A percentile compares a stretch with the other conserved stretches of the same genome.
These are phyloP conservation scores for Charanyca ferruginea DNA, from an alignment of 2,888 invertebrate genomes.

Conservation along the genomic window DNA sequence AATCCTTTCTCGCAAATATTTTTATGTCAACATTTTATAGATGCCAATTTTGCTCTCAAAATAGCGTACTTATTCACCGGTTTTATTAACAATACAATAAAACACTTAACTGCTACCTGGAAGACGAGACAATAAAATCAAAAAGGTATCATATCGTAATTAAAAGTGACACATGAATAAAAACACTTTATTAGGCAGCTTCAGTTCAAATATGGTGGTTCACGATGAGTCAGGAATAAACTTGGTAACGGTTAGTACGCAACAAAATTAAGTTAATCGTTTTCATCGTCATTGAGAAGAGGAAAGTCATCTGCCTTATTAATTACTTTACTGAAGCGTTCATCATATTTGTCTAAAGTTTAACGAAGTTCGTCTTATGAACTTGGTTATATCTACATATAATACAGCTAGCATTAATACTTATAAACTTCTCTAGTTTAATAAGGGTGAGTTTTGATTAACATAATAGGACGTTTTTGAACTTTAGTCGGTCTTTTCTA, in stretches of 20 bases:
- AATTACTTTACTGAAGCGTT: conserved; percentile 72
- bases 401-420: neutral
- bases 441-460: neutral
- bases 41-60: conserved; percentile 52
- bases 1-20: conserved; percentile 27
- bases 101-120: conserved; percentile 64
- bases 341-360: conserved; percentile 72
- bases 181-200: conserved; percentile 79
- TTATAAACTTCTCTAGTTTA: neutral
- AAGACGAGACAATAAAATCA: conserved; percentile 67
- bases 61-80: conserved; percentile 39
- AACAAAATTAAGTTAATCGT: conserved; percentile 74
- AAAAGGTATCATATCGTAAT: conserved; percentile 76
- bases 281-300: conserved; percentile 70
- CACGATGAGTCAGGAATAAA: conserved; percentile 78
- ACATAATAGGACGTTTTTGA: neutral
- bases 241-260: conserved; percentile 61
- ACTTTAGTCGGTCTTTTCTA: neutral
- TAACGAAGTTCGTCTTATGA: conserved; percentile 30
- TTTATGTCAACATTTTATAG: conserved; percentile 42
- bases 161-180: conserved; percentile 80
- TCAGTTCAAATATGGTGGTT: conserved; percentile 67
- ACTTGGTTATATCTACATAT: conserved; percentile 11
- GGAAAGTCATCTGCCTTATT: conserved; percentile 74
- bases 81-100: conserved; percentile 61